Evolutionary conservation across 2,797 vertebrate species (phyloP), one percentile per base, ranked within the genome.

Genomic region (Cetoscarus ocellatus): DNA sequence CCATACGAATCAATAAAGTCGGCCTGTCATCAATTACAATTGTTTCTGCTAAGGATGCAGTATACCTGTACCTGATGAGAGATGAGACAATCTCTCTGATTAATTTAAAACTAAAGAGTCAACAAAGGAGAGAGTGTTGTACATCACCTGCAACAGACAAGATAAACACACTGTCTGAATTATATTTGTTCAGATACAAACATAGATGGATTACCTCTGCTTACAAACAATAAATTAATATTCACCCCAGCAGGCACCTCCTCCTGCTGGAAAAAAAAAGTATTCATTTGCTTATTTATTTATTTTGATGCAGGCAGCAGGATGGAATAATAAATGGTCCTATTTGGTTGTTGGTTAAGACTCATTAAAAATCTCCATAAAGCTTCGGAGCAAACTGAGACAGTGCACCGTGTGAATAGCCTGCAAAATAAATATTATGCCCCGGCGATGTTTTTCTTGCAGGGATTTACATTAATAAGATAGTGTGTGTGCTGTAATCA

Each of bases 391-490:
- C 68, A 65, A 62, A 48, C 74, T 15, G 79, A 75, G 83, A 67
- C 71, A 47, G 63, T 57, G 75, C 51, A 59, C 67, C 48, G 2
- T 80, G 82, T 52, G 75, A 73, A 78, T 58, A 67, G 81, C 61
- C 74, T 67, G 63, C 73, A 27, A 69, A 86, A 71, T 77, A 89
- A 87, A 88, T 80, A 84, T 77, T 83, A 62, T 82, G 71, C 70
- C 74, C 78, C 45, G 3, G 75, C 68, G 82, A 86, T 81, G 66
- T 56, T 86, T 82, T 83, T 68, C 73, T 86, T 75, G 60, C 53
- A 79, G 73, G 88, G 80, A 86, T 90, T 86, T 76, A 75, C 85
- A 86, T 91, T 91, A 92, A 91, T 89, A 86, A 91, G 86, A 75
- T 70, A 44, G 84, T 78, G 87, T 75, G 79, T 42, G 70, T 75